These are phyloP conservation scores for Glaucidium brasilianum DNA, from an alignment of 2,113 vertebrate genomes.

Conservation along the genomic window DNA sequence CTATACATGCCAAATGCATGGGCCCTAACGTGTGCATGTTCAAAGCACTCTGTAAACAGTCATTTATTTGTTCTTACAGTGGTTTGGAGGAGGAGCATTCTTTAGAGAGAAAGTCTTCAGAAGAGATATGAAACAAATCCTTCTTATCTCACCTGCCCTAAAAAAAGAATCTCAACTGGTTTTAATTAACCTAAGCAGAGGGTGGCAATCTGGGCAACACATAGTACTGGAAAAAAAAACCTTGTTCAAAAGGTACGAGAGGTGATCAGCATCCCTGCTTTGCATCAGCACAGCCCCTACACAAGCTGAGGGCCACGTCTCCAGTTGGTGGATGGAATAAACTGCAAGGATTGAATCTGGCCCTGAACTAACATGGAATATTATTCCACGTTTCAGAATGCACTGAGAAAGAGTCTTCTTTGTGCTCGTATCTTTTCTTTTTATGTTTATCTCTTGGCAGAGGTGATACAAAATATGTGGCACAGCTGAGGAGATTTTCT, in stretches of 20 bases:
- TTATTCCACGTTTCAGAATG: background rate
- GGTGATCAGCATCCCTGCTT: background rate
- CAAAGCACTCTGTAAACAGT: background rate
- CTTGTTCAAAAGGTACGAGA: background rate
- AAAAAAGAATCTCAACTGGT: background rate
- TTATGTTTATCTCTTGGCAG: conserved; percentile 27
- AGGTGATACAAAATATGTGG: background rate
- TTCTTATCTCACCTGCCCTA: background rate
- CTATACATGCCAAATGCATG: background rate
- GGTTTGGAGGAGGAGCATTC: background rate
- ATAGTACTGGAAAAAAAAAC: background rate
- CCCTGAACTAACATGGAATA: background rate
- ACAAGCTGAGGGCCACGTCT: background rate
- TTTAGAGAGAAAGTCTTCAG: background rate
- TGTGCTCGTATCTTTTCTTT: background rate
- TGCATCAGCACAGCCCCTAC: background rate
- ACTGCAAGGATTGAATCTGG: background rate
- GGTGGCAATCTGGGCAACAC: background rate
- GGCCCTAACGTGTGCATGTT: accelerated
- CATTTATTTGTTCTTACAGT: background rate
- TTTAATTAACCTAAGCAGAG: conserved; percentile 41
- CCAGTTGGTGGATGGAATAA: background rate
- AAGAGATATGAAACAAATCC: background rate
- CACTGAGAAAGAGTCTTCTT: background rate
- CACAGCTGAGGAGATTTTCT: conserved; percentile 34